phyloP scores from a whole-genome alignment of 2,113 vertebrate genomes.

The Cyphotilapia sp. region DNA sequence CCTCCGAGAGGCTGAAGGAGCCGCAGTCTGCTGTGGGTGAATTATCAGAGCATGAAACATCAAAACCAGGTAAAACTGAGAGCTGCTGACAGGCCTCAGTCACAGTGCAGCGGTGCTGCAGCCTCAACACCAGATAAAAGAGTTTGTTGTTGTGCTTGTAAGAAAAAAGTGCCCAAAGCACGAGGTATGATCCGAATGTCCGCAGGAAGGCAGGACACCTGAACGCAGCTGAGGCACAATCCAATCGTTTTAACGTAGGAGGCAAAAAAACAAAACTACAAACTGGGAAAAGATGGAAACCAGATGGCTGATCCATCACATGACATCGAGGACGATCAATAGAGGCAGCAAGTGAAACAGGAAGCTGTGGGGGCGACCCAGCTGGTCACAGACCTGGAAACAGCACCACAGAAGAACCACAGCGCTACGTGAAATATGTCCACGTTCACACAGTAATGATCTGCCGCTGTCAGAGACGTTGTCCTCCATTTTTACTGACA shows the following conservation, averaged over 20 bases:
- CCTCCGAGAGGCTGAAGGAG: not conserved
- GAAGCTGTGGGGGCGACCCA: not conserved
- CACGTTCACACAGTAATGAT: not conserved
- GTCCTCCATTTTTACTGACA: not conserved
- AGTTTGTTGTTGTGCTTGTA: not conserved
- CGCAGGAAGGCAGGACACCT: not conserved
- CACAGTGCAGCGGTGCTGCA: not conserved
- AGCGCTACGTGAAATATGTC: not conserved
- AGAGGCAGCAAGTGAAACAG: not conserved
- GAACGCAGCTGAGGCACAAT: not conserved
- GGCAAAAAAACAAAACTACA: not conserved
- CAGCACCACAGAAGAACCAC: not conserved
- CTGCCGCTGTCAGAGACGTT: rapidly evolving
- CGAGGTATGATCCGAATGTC: not conserved
- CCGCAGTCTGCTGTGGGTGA: rapidly evolving
- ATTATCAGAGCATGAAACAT: not conserved
- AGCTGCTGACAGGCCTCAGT: not conserved
- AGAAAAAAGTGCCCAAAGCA: not conserved
- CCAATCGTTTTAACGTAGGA: not conserved
- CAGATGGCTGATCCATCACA: not conserved
- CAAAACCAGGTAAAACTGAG: not conserved
- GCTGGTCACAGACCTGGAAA: not conserved
- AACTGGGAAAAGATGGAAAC: not conserved
- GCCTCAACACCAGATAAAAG: not conserved
- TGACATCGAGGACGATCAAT: not conserved